Percentiles rank a stretch among this genome's conserved stretches.
Conservation (phyloP, 2,113 vertebrate genomes). For the Limnothrissa miodon region DNA sequence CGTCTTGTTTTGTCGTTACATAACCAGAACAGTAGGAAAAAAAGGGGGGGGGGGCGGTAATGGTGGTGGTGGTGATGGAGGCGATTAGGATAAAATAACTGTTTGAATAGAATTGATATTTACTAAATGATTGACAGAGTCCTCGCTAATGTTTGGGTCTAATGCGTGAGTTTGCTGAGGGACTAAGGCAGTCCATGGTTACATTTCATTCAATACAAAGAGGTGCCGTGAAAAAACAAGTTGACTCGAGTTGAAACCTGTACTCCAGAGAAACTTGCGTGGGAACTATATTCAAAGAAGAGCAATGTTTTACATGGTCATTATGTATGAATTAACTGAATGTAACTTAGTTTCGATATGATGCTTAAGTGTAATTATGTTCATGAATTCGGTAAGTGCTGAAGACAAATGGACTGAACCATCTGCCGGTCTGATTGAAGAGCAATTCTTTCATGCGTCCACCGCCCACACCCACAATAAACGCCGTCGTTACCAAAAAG, state of each 20-base stretch:
- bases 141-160: background rate
- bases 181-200: background rate
- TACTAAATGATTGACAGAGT: background rate
- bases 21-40: background rate
- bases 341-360: conserved; percentile 61
- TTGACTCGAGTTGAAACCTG: background rate
- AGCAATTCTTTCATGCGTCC: background rate
- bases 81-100: background rate
- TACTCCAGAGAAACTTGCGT: background rate
- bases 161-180: background rate
- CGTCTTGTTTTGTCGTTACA: background rate
- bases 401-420: background rate
- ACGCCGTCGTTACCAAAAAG: conserved; percentile 56
- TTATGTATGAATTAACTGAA: conserved; percentile 63
- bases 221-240: background rate
- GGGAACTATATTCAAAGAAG: background rate
- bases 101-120: background rate
- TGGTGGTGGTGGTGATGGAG: background rate
- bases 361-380: conserved; percentile 43
- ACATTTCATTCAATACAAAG: background rate
- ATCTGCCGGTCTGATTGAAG: background rate
- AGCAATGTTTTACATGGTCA: background rate
- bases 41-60: background rate
- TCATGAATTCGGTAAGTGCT: conserved; percentile 17
- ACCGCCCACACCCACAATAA: conserved; percentile 53